phyloP scores from a whole-genome alignment of 2,113 vertebrate species.

The Cyprinus carpio region DNA sequence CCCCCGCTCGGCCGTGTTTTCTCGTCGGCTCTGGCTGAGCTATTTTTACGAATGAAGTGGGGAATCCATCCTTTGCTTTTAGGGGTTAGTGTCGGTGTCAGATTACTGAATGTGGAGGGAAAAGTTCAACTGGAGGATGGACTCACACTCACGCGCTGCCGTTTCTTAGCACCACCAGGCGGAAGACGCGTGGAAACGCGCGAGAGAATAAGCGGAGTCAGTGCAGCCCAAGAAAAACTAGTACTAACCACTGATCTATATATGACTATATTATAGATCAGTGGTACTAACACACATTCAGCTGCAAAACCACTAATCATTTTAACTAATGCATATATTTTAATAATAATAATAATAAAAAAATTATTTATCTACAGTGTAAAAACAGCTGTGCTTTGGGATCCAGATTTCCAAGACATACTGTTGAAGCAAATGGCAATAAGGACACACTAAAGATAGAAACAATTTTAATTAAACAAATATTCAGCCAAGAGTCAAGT shows the following conservation, averaged over 20 bases:
- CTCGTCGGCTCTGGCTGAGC: conserved; percentile 57
- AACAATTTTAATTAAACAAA: neutral
- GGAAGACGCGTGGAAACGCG: conserved; percentile 6
- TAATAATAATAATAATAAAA: no score
- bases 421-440: neutral
- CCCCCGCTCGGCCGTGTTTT: neutral
- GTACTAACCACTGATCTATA: no score
- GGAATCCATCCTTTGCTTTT: conserved; percentile 72
- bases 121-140: conserved; percentile 66
- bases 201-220: neutral
- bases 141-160: neutral
- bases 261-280: no score
- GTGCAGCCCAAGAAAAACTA: neutral
- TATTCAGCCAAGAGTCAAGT: neutral
- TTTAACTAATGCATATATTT: no score
- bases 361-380: no score
- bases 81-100: conserved; percentile 70
- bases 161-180: conserved; percentile 64
- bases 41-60: conserved; percentile 65
- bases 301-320: neutral
- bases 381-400: no score
- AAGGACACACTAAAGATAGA: neutral
- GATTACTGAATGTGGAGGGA: conserved; percentile 74
- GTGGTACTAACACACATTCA: neutral
- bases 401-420: no score